Evolutionary conservation across 2,113 vertebrate species (phyloP).

Genomic region (Gambusia holbrooki): DNA sequence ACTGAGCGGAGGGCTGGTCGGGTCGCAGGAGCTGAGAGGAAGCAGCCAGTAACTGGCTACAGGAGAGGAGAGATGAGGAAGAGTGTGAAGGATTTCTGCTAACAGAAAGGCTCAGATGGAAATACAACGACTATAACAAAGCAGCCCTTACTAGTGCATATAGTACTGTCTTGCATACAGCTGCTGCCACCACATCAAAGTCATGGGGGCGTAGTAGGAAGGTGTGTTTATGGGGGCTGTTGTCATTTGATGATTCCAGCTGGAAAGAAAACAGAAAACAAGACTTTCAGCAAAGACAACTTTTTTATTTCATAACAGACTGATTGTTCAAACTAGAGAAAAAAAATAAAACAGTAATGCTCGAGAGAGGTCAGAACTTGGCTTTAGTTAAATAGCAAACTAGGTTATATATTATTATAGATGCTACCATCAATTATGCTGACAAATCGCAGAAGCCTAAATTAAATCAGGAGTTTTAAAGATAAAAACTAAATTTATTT

Average conservation of each 20-base stretch:
- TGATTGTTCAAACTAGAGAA: not conserved
- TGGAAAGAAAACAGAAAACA: constrained; percentile 23
- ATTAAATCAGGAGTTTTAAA: not conserved
- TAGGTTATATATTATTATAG: not conserved
- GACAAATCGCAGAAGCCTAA: not conserved
- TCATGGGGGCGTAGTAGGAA: constrained; percentile 85
- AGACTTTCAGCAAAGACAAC: not conserved
- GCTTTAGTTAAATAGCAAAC: not conserved
- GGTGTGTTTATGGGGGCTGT: constrained; percentile 76
- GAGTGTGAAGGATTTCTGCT: not conserved
- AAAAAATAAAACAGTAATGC: not conserved
- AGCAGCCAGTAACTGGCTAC: constrained; percentile 86
- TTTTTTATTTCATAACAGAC: not conserved
- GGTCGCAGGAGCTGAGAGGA: constrained; percentile 81
- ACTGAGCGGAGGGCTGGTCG: constrained; percentile 54
- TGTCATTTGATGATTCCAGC: constrained; percentile 78
- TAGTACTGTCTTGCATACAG: constrained; percentile 92
- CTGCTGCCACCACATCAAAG: constrained; percentile 95
- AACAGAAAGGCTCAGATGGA: not conserved
- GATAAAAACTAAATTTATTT: not conserved
- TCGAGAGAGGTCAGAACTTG: not conserved
- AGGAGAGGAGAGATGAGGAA: constrained; percentile 3
- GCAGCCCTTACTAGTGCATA: constrained; percentile 91
- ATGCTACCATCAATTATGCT: not conserved
- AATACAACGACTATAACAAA: not conserved